phyloP scores from a whole-genome alignment of 35 echinoderm and acorn worm genomes.

The Acanthaster planci region DNA sequence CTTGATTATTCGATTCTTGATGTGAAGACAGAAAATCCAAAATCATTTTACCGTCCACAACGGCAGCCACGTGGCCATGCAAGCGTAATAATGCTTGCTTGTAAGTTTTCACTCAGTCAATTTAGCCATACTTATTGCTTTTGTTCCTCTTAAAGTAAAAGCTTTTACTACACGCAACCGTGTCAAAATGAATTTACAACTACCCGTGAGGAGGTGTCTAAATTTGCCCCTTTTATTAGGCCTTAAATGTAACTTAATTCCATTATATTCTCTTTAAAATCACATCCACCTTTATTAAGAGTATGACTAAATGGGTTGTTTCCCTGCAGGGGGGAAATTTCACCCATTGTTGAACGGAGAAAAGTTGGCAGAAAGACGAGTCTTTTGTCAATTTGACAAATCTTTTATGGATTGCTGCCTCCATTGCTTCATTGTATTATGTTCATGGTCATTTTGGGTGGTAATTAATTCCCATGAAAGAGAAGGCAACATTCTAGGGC shows the following conservation, averaged over 20 bases:
- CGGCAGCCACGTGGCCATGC: too few relatives aligned
- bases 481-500: too few relatives aligned
- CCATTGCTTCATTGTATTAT: conserved; percentile 1
- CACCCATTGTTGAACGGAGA: neutral
- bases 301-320: neutral
- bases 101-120: too few relatives aligned
- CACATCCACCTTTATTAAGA: neutral
- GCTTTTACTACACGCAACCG: too few relatives aligned
- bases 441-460: too few relatives aligned
- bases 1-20: too few relatives aligned
- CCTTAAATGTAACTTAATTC: neutral
- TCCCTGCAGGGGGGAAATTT: neutral
- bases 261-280: neutral
- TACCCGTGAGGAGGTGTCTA: neutral
- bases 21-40: too few relatives aligned
- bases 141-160: too few relatives aligned
- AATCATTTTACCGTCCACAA: too few relatives aligned
- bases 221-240: neutral
- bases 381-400: neutral
- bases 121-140: too few relatives aligned
- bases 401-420: neutral
- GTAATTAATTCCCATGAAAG: too few relatives aligned
- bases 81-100: too few relatives aligned
- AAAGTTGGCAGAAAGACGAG: neutral
- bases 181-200: neutral